These are phyloP conservation scores for Oncorhynchus keta DNA, from an alignment of 2,113 vertebrate genomes.

Conservation along the genomic window DNA sequence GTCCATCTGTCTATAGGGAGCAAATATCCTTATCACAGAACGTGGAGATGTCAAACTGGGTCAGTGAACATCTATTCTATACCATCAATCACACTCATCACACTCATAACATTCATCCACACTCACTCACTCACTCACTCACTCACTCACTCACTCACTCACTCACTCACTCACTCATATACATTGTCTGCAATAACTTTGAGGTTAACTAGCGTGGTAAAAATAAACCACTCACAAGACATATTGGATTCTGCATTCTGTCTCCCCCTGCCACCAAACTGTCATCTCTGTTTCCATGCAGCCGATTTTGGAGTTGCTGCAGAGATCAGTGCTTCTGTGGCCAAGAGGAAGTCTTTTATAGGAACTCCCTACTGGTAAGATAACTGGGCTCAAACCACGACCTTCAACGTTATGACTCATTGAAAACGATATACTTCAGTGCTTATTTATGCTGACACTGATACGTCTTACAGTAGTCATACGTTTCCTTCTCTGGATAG, in stretches of 20 bases:
- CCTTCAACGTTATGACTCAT: neutral
- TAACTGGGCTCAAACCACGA: neutral
- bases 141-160: too few species aligned
- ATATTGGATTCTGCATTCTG: neutral
- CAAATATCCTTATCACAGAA: slow-evolving; percentile 87
- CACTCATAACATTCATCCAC: too few species aligned
- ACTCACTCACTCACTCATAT: neutral
- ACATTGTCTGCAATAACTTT: neutral
- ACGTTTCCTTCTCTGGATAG: too few species aligned
- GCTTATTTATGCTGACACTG: neutral
- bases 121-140: too few species aligned
- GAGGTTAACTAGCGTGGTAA: neutral
- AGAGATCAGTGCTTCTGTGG: slow-evolving; percentile 82
- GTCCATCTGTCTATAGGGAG: slow-evolving; percentile 71
- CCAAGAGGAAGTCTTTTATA: slow-evolving; percentile 84
- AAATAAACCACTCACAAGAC: neutral
- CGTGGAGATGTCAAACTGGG: slow-evolving; percentile 88
- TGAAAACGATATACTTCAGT: neutral
- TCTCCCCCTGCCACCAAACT: neutral
- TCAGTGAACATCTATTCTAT: slow-evolving; percentile 61
- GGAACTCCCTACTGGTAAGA: slow-evolving; percentile 84
- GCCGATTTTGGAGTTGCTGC: slow-evolving; percentile 85
- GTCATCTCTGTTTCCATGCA: slow-evolving; percentile 35
- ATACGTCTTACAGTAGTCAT: too few species aligned
- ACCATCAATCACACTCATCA: neutral